Evolutionary conservation across 2,888 invertebrate genomes (phyloP).

Genomic region (Pseudococcus viburni): DNA sequence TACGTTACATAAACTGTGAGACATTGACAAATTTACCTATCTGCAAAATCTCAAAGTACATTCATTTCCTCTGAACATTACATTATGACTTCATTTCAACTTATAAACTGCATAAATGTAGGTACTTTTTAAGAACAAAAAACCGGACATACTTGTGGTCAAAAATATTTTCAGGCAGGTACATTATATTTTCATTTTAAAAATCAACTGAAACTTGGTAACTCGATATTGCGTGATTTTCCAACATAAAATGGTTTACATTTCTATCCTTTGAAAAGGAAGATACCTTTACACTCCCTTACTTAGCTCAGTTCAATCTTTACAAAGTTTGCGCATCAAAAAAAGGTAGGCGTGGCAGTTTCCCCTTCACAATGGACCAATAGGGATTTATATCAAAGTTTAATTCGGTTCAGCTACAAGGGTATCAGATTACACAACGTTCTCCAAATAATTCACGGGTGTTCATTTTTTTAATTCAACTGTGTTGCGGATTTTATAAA

Average conservation of each 20-base stretch:
- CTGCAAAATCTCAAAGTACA: neutral
- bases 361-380: constrained; percentile 27
- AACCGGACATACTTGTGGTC: neutral
- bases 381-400: neutral
- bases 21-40: constrained; percentile 34
- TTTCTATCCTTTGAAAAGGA: neutral
- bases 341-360: constrained; percentile 42
- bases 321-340: constrained; percentile 29
- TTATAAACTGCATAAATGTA: neutral
- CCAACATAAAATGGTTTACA: neutral
- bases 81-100: neutral
- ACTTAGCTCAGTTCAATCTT: neutral
- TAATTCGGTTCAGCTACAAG: neutral
- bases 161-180: neutral
- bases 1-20: neutral
- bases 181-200: neutral
- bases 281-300: neutral
- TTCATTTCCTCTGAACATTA: neutral
- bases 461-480: neutral
- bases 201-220: neutral
- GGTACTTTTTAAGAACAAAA: neutral
- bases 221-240: neutral
- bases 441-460: constrained; percentile 5
- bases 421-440: constrained; percentile 13
- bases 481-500: neutral